Conservation (phyloP, 2,113 vertebrate genomes). For the Prolemur simus region DNA sequence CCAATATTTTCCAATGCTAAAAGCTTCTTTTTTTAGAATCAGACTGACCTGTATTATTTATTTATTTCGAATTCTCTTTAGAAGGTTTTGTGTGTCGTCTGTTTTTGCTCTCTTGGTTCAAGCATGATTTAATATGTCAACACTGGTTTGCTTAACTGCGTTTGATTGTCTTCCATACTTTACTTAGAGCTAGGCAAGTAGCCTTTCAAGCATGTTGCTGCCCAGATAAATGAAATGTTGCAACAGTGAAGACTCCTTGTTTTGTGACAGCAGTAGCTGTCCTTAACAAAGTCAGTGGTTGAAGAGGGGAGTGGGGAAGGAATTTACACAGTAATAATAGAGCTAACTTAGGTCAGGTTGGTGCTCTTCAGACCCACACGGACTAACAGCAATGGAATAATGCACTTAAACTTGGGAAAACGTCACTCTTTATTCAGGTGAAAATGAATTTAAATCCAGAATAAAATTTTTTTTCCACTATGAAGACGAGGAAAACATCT, state of each 20-base stretch:
- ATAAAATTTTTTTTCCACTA: not conserved
- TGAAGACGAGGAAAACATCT: constrained; percentile 21
- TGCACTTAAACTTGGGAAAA: not conserved
- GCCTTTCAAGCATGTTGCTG: constrained; percentile 77
- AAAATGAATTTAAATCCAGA: constrained; percentile 54
- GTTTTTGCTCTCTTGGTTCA: constrained; percentile 84
- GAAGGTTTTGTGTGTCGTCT: constrained; percentile 76
- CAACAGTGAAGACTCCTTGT: constrained; percentile 64
- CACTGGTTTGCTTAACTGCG: constrained; percentile 83
- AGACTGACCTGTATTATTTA: constrained; percentile 76
- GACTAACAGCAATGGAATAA: not conserved
- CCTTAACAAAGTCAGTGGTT: constrained; percentile 34
- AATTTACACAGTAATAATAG: constrained; percentile 23
- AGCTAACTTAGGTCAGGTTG: not conserved
- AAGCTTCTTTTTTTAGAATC: constrained; percentile 48
- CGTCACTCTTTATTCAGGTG: not conserved
- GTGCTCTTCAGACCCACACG: not conserved
- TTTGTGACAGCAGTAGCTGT: constrained; percentile 80
- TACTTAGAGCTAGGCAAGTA: constrained; percentile 72
- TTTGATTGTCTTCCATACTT: constrained; percentile 86
- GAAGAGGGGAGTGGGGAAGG: not conserved
- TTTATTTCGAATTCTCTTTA: constrained; percentile 80
- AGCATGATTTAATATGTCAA: constrained; percentile 89
- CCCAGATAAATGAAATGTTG: constrained; percentile 81
- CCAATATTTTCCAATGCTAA: constrained; percentile 27